phyloP scores from a whole-genome alignment of 1,140 invertebrate species.

The Euura saliciscinereae region DNA sequence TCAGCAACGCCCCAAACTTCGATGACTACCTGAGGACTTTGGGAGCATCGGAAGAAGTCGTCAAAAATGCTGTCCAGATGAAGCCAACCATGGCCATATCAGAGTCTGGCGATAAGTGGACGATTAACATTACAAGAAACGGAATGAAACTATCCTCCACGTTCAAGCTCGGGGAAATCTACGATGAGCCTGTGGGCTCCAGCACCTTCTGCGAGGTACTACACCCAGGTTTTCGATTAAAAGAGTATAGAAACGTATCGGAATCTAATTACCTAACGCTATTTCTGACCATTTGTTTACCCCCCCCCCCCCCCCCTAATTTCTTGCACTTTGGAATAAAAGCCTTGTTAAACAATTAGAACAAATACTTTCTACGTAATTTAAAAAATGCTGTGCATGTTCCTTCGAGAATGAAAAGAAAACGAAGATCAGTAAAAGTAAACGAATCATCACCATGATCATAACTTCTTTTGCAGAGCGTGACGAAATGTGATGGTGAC shows the following conservation, averaged over 20 bases:
- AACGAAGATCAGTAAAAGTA: no score
- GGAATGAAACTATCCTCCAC: slow-evolving; percentile 37
- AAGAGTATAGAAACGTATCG: no score
- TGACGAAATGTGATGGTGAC: slow-evolving; percentile 49
- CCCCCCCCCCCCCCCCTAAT: no score
- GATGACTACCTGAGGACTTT: slow-evolving; percentile 49
- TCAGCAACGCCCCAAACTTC: slow-evolving; percentile 46
- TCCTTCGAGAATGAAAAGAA: no score
- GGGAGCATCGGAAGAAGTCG: slow-evolving; percentile 33
- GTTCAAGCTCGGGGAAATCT: slow-evolving; percentile 49
- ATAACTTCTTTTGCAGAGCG: slow-evolving; percentile 52
- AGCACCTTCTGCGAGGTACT: slow-evolving; percentile 40
- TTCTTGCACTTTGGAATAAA: no score
- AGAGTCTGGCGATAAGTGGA: slow-evolving; percentile 41
- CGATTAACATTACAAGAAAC: slow-evolving; percentile 43
- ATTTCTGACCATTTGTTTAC: no score
- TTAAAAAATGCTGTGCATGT: no score
- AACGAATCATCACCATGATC: no score
- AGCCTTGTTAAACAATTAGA: no score
- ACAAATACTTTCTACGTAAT: no score
- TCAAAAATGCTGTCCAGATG: slow-evolving; percentile 32
- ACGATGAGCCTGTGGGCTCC: slow-evolving; percentile 37
- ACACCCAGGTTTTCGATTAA: slow-evolving; percentile 42
- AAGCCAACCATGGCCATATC: slow-evolving; percentile 45
- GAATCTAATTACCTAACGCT: no score